Percentiles rank a stretch among this genome's conserved stretches.
Evolutionary conservation across 2,888 invertebrate species (phyloP).

Genomic region (Hirtodrosophila alboralis): DNA sequence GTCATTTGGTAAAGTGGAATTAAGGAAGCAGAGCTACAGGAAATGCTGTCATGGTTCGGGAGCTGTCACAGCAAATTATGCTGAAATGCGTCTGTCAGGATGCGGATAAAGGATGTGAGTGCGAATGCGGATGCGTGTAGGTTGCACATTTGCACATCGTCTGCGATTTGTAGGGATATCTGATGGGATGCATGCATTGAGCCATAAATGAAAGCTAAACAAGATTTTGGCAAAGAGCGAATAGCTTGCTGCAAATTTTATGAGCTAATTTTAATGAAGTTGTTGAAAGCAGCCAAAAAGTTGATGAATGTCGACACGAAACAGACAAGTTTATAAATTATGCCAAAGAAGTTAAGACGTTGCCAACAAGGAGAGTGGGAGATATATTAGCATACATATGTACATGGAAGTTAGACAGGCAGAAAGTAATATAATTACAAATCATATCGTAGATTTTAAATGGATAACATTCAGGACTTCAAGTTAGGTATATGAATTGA

Average conservation of each 20-base stretch:
- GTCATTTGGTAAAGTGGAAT: conserved; percentile 81
- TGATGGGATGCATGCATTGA: conserved; percentile 51
- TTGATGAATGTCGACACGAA: conserved; percentile 75
- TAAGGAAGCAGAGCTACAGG: conserved; percentile 60
- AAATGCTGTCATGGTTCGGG: conserved; percentile 46
- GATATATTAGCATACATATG: conserved; percentile 5
- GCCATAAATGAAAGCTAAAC: conserved; percentile 80
- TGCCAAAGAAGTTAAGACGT: conserved; percentile 57
- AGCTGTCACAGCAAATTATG: conserved; percentile 78
- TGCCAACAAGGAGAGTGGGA: conserved; percentile 7
- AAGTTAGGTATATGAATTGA: conserved; percentile 12
- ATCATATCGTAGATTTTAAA: neutral
- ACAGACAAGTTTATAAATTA: conserved; percentile 77
- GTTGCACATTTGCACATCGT: conserved; percentile 66
- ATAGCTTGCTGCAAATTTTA: conserved; percentile 72
- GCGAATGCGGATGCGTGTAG: conserved; percentile 40
- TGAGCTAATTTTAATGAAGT: conserved; percentile 82
- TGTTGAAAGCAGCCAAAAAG: conserved; percentile 48
- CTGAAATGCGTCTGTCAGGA: conserved; percentile 77
- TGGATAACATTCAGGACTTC: neutral
- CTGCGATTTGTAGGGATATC: conserved; percentile 8
- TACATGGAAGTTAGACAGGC: conserved; percentile 10
- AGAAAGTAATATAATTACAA: conserved; percentile 12
- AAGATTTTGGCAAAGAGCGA: conserved; percentile 64
- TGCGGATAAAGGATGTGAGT: conserved; percentile 41